Percentiles rank a stretch among this genome's conserved stretches.
Evolutionary conservation across 2,888 invertebrate genomes (phyloP).

Genomic region (Calameuta pallipes): DNA sequence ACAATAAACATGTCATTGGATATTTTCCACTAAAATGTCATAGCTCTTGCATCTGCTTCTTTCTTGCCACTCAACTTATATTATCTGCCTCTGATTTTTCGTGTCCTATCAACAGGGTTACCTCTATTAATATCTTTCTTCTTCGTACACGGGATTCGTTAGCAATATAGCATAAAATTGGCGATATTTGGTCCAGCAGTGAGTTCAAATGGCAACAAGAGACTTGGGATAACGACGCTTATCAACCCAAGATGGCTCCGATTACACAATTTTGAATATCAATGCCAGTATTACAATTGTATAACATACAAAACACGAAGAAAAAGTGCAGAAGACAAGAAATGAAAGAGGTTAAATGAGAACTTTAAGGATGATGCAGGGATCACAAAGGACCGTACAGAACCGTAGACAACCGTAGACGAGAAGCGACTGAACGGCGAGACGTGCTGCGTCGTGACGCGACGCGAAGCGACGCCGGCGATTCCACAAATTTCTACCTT

Average conservation of each 20-base stretch:
- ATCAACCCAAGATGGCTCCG: not conserved
- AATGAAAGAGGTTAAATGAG: not conserved
- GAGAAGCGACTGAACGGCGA: constrained; percentile 25
- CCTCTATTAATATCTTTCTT: not conserved
- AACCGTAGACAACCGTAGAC: constrained; percentile 12
- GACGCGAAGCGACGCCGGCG: not conserved
- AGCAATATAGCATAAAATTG: not conserved
- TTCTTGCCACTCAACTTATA: not conserved
- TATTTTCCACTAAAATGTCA: not conserved
- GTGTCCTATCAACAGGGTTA: not conserved
- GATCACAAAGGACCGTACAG: not conserved
- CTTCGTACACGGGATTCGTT: not conserved
- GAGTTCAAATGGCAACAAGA: not conserved
- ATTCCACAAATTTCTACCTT: not conserved
- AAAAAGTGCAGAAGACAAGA: not conserved
- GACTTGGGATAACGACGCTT: not conserved
- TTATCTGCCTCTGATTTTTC: not conserved
- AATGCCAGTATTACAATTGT: not conserved
- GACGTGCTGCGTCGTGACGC: constrained; percentile 13
- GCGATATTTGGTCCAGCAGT: not conserved
- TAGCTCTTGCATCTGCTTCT: not conserved
- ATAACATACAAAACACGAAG: not conserved
- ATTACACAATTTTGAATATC: not conserved
- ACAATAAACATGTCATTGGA: not conserved
- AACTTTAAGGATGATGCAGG: not conserved